Conservation (phyloP, 2,113 vertebrate species). For the Eclectus roratus region DNA sequence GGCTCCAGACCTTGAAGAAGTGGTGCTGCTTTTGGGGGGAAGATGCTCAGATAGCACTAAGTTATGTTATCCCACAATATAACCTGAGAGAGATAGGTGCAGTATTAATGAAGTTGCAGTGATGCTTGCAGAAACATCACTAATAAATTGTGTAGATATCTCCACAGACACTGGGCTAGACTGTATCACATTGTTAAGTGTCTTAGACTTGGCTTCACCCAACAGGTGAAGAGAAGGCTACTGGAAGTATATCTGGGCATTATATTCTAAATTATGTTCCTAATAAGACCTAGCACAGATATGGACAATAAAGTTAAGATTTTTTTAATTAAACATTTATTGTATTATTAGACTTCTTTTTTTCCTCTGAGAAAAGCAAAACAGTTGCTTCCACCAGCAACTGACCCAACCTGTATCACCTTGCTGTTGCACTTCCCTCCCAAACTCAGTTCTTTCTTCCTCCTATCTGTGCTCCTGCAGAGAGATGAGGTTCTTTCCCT, state of each 20-base stretch:
- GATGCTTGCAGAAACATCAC: neutral
- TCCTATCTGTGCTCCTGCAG: neutral
- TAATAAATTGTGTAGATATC: neutral
- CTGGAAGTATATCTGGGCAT: neutral
- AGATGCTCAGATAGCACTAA: neutral
- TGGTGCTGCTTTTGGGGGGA: neutral
- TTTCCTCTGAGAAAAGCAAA: neutral
- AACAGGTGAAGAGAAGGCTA: neutral
- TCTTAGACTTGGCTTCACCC: neutral
- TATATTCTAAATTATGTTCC: neutral
- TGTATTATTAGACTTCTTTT: neutral
- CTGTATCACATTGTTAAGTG: neutral
- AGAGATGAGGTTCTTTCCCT: neutral
- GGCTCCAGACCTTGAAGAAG: neutral
- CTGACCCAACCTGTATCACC: neutral
- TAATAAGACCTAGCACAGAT: neutral
- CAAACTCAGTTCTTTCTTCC: neutral
- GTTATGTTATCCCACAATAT: neutral
- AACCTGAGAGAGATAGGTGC: neutral
- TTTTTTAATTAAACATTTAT: neutral
- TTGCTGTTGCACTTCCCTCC: neutral
- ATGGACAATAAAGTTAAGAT: neutral
- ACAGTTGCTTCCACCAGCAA: neutral
- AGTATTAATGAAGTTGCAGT: neutral
- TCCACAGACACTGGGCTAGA: neutral